A percentile compares a stretch with the other conserved stretches of the same genome.
Conservation (phyloP, 2,797 vertebrate genomes). For the Amblyraja radiata region DNA sequence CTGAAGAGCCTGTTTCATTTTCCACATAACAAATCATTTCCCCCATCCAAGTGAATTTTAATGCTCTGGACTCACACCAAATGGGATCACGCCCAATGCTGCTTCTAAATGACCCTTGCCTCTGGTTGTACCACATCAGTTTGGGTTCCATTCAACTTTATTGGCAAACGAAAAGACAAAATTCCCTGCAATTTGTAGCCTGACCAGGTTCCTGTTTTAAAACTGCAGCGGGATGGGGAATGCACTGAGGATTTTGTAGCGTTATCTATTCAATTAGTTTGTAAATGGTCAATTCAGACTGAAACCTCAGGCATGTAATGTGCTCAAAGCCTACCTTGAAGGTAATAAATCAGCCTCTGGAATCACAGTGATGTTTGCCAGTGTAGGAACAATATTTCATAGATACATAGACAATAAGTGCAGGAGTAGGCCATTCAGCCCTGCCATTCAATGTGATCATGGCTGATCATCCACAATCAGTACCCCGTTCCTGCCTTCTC, state of each 20-base stretch:
- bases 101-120: neutral
- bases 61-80: neutral
- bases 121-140: neutral
- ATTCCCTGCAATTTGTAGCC: neutral
- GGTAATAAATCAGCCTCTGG: neutral
- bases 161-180: neutral
- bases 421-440: no score
- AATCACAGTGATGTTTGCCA: neutral
- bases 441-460: no score
- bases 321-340: neutral
- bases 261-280: neutral
- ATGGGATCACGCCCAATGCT: neutral
- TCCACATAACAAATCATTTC: neutral
- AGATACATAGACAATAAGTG: no score
- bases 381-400: neutral
- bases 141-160: neutral
- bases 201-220: neutral
- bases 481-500: no score
- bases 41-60: neutral
- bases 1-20: neutral
- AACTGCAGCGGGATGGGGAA: neutral
- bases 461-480: no score
- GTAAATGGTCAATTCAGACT: neutral
- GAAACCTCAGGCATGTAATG: neutral
- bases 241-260: neutral